Percentiles rank a stretch among this genome's conserved stretches.
phyloP scores from a whole-genome alignment of 1,140 invertebrate species.

The Calliopsis andreniformis region DNA sequence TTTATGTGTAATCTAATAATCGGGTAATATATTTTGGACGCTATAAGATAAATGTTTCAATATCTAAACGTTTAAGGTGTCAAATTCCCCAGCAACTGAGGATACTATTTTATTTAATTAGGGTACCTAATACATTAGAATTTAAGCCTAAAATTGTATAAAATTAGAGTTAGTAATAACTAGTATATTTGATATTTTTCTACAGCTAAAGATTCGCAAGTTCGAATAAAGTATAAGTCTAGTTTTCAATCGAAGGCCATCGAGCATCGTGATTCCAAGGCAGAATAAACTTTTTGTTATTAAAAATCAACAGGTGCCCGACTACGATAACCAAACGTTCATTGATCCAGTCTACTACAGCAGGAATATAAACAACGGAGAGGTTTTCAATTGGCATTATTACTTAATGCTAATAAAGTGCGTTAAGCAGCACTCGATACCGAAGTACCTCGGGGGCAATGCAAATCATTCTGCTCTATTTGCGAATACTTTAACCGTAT shows the following conservation, averaged over 20 bases:
- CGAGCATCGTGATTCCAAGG: not conserved
- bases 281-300: not conserved
- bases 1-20: too few relatives aligned
- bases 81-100: too few relatives aligned
- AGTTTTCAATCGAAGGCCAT: not conserved
- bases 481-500: not conserved
- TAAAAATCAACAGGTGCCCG: slow-evolving; percentile 32
- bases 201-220: too few relatives aligned
- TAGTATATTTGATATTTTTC: too few relatives aligned
- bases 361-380: not conserved
- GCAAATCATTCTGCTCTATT: not conserved
- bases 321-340: not conserved
- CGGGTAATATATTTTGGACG: too few relatives aligned
- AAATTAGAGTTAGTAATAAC: too few relatives aligned
- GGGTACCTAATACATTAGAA: too few relatives aligned
- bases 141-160: too few relatives aligned
- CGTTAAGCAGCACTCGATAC: slow-evolving; percentile 2
- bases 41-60: too few relatives aligned
- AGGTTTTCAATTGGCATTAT: slow-evolving; percentile 18
- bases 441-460: not conserved
- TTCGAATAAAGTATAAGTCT: not conserved
- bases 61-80: too few relatives aligned
- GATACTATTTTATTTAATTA: too few relatives aligned
- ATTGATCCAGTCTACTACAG: slow-evolving; percentile 1
- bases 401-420: slow-evolving; percentile 3